These are phyloP conservation scores for Babyrousa celebensis DNA, from an alignment of 2,797 vertebrate species.

Conservation along the genomic window DNA sequence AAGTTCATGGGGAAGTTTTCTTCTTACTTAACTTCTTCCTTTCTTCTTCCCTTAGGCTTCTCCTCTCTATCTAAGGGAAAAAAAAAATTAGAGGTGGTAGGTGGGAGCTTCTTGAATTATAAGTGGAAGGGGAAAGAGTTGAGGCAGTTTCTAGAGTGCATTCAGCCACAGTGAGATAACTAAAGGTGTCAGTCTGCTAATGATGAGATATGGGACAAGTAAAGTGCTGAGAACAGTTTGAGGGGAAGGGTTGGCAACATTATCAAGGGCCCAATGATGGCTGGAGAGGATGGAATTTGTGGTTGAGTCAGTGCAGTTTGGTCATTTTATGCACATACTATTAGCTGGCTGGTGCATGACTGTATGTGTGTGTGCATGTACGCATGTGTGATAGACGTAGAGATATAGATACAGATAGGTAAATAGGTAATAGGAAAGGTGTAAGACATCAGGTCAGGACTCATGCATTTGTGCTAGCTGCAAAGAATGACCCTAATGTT, in stretches of 20 bases:
- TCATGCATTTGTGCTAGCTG: background rate
- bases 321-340: background rate
- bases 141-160: background rate
- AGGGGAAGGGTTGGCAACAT: background rate
- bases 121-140: background rate
- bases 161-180: background rate
- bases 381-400: background rate
- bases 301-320: background rate
- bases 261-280: background rate
- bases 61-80: background rate
- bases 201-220: background rate
- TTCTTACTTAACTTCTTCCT: background rate
- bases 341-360: background rate
- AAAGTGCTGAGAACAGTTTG: background rate
- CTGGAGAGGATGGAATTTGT: conserved; percentile 14
- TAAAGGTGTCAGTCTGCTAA: background rate
- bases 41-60: background rate
- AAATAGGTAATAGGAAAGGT: background rate
- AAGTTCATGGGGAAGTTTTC: background rate
- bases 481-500: background rate
- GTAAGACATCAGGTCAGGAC: background rate
- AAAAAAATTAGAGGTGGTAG: background rate
- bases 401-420: background rate
- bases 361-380: background rate
- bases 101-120: background rate